Evolutionary conservation across 2,113 vertebrate genomes (phyloP).

Genomic region (Amphilophus citrinellus): DNA sequence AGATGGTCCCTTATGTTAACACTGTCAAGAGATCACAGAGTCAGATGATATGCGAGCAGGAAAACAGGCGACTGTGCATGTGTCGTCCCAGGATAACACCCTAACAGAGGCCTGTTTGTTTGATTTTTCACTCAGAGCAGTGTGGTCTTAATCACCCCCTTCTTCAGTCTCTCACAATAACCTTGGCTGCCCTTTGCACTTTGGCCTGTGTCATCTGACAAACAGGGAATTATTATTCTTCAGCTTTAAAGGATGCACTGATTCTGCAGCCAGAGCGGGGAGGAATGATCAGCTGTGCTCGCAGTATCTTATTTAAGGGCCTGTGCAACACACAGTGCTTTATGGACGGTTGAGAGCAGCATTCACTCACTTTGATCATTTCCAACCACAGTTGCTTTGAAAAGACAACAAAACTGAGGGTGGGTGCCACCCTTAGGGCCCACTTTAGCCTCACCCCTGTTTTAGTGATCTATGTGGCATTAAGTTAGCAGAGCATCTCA

Average conservation of each 20-base stretch:
- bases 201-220: not conserved
- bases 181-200: not conserved
- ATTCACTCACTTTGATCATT: not conserved
- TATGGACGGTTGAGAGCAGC: not conserved
- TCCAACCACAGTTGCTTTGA: not conserved
- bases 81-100: not conserved
- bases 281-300: not conserved
- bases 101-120: constrained; percentile 13
- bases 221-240: not conserved
- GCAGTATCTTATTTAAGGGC: not conserved
- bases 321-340: not conserved
- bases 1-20: not conserved
- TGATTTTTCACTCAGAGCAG: not conserved
- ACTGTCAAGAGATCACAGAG: not conserved
- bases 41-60: constrained; percentile 29
- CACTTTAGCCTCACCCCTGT: not conserved
- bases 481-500: too few species aligned
- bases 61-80: not conserved
- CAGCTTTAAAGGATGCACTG: not conserved
- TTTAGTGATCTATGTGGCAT: not conserved
- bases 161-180: not conserved
- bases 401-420: not conserved
- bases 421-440: not conserved
- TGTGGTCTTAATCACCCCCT: not conserved
- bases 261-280: not conserved